These are phyloP conservation scores for Hyperopisus bebe DNA, from an alignment of 2,113 vertebrate genomes.

Conservation along the genomic window DNA sequence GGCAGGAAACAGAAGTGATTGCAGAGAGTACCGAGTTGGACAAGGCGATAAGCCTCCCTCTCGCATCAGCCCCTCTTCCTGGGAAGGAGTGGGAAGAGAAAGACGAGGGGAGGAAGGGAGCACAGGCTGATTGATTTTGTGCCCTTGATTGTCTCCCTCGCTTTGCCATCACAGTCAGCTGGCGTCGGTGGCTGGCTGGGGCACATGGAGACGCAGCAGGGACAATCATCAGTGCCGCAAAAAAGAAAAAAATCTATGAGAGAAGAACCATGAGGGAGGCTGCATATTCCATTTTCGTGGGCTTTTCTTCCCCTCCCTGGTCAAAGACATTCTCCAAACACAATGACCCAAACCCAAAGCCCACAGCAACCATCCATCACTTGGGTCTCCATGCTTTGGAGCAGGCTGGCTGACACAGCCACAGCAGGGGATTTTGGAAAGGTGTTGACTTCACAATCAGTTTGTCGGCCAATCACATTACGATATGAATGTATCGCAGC, in stretches of 20 bases:
- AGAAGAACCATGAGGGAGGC: background rate
- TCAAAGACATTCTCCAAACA: background rate
- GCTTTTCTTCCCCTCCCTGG: background rate
- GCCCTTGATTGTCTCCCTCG: background rate
- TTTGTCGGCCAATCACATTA: background rate
- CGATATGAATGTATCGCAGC: background rate
- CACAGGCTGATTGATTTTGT: slow-evolving; percentile 7
- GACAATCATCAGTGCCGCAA: background rate
- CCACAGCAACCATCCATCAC: background rate
- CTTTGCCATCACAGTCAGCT: background rate
- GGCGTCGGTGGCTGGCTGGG: background rate
- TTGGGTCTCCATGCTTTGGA: background rate
- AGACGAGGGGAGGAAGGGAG: background rate
- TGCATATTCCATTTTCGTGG: background rate
- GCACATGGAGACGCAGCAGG: background rate
- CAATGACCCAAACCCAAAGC: background rate
- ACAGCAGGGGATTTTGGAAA: background rate
- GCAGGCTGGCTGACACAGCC: background rate
- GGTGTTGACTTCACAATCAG: background rate
- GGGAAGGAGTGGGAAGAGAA: background rate
- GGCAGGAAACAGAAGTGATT: background rate
- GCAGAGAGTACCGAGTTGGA: background rate
- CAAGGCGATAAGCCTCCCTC: background rate
- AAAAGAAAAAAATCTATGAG: background rate
- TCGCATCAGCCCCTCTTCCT: background rate